phyloP scores from a whole-genome alignment of 2,113 vertebrate species.

The Nibea coibor region DNA sequence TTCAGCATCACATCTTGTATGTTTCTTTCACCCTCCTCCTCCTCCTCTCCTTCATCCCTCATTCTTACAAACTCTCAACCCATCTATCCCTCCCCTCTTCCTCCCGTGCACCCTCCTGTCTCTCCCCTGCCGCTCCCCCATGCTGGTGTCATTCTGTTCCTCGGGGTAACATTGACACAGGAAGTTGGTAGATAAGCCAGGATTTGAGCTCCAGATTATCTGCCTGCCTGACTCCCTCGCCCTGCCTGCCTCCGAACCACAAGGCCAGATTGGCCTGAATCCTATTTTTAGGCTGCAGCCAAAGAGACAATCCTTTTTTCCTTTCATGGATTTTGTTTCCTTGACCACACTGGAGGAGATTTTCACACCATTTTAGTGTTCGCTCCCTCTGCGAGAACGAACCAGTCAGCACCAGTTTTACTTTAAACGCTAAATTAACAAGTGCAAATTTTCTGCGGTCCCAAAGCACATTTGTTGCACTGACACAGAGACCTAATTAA shows the following conservation, averaged over 20 bases:
- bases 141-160: constrained; percentile 70
- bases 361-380: neutral
- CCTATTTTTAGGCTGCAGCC: constrained; percentile 69
- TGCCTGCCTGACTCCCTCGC: constrained; percentile 69
- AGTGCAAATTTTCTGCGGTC: constrained; percentile 31
- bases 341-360: constrained; percentile 25
- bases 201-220: constrained; percentile 83
- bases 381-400: constrained; percentile 17
- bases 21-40: constrained; percentile 14
- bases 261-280: constrained; percentile 71
- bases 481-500: constrained; percentile 68
- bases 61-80: constrained; percentile 34
- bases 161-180: constrained; percentile 68
- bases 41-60: constrained; percentile 32
- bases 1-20: neutral
- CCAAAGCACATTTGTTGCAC: constrained; percentile 48
- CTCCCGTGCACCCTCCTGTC: neutral
- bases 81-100: constrained; percentile 14
- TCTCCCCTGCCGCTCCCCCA: constrained; percentile 50
- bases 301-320: constrained; percentile 51
- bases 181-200: constrained; percentile 82
- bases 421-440: constrained; percentile 53
- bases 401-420: constrained; percentile 21
- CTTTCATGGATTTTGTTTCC: constrained; percentile 40
- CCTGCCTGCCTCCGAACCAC: constrained; percentile 58